Base-by-base conservation (phyloP, 2,888 invertebrate genomes). In the Deilephila porcellus region DNA sequence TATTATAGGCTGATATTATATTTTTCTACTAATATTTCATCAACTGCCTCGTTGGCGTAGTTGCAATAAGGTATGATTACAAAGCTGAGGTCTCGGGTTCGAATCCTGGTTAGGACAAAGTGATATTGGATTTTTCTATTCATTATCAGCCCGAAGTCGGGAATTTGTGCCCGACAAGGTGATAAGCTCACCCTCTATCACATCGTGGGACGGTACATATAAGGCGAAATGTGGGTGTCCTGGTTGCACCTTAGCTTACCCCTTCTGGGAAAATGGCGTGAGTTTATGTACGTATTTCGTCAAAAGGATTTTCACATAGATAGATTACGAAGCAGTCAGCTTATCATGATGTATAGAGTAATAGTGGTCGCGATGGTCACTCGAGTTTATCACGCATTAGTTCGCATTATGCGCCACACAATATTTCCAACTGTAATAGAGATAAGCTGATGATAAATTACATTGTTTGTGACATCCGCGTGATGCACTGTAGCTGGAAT, bases 311-410 rank as follows among this genome's bases (percentile, higher is more conserved):
- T 52, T 67, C 11, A 20, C 25, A 20, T 25, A 45, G 20, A 64
- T 20, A 45, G 64, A 45, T 45, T 20, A 67, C 25, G 67, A 67
- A 52, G 25, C 45, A 6, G 25, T 25, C 25, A 52, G 45, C 64
- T 67, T 67, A 67, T 67, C 52, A 67, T 67, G 67, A 67, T 67
- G 67, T 25, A 67, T 67, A 25, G 67, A 67, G 67, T 45, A 52
- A 67, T 67, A 67, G 52, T 67, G 14, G 25, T 17, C 67, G 45
- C 67, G 25, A 67, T 67, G 45, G 67, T 67, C 67, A 67, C 67
- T 67, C 52, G 25, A 67, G 25, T 52, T 67, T 67, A 67, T 67
- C 67, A 8, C 52, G 1, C 20, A 45, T 64, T 45, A 64, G 20
- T 19, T 20, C 20, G 20, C 64, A 45, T 64, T 34, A 63, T 20